Evolutionary conservation across 1,140 invertebrate genomes (phyloP), one percentile per base, ranked within the genome.

Genomic region (Meloidogyne hapla): DNA sequence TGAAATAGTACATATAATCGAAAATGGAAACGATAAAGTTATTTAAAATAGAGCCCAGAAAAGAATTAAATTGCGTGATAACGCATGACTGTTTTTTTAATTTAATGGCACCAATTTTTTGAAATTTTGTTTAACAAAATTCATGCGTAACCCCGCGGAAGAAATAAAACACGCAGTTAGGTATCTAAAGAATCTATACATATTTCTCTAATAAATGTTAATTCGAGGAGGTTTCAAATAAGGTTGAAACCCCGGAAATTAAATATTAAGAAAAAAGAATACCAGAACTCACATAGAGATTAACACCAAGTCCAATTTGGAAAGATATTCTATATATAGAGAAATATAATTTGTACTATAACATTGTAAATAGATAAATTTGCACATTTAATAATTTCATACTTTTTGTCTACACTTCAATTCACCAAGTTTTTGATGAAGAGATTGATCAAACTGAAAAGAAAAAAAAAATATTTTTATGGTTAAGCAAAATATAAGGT

Each of bases 361-460:
- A 56, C 8, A 1, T 56, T n/a, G 18, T n/a, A 56, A n/a, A 6
- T n/a, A 56, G 15, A 18, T n/a, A 42, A 42, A 12, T 42, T 42
- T 56, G 18, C 8, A 6, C n/a, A 5, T 12, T 10, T 56, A 3
- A 15, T 15, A 15, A 48, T 56, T n/a, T 56, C 5, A 56, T n/a
- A 56, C 48, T 56, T 56, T 56, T 56, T 56, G 48, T n/a, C 12
- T 56, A n/a, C 12, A 56, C 8, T 5, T n/a, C n/a, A 56, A n/a
- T 56, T 56, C 48, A n/a, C 48, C 48, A 56, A 56, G 48, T 56
- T 56, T 18, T 56, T 56, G 18, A 56, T 56, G 18, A 56, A 56
- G 48, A n/a, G 48, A 56, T 56, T 56, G 48, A 56, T 56, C 48
- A 56, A 56, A 56, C 48, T 56, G 18, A 56, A 56, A 56, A 42